Conservation (phyloP, 2,888 invertebrate species). For the Cremastinae sp. region DNA sequence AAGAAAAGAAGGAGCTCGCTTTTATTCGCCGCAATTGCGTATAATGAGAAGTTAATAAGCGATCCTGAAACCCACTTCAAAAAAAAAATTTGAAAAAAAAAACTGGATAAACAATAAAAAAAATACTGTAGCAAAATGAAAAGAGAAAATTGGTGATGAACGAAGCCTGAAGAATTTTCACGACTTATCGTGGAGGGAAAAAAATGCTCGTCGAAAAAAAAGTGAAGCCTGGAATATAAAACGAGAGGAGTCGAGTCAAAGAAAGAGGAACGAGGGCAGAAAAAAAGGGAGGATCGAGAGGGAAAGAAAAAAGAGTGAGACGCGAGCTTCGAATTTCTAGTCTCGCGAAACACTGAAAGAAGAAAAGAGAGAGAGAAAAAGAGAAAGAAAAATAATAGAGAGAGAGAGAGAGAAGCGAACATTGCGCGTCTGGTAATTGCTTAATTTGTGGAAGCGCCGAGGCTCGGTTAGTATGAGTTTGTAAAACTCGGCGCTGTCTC, state of each 20-base stretch:
- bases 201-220: conserved; percentile 20
- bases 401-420: conserved; percentile 48
- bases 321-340: conserved; percentile 48
- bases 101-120: conserved; percentile 1
- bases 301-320: background rate
- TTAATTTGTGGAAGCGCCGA: conserved; percentile 77
- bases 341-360: conserved; percentile 4
- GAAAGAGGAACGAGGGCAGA: conserved; percentile 9
- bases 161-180: conserved; percentile 33
- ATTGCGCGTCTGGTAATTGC: conserved; percentile 75
- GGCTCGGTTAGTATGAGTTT: conserved; percentile 51
- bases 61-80: conserved; percentile 4
- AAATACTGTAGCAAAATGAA: background rate
- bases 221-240: background rate
- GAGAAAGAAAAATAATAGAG: conserved; percentile 1
- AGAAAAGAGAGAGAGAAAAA: background rate
- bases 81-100: conserved; percentile 18
- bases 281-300: background rate
- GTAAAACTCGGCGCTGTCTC: conserved; percentile 47
- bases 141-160: conserved; percentile 43
- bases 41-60: conserved; percentile 9
- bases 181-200: conserved; percentile 34
- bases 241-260: background rate
- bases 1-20: background rate
- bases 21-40: conserved; percentile 1